Conservation (phyloP, 2,797 vertebrate species). For the Antennarius maculatus region DNA sequence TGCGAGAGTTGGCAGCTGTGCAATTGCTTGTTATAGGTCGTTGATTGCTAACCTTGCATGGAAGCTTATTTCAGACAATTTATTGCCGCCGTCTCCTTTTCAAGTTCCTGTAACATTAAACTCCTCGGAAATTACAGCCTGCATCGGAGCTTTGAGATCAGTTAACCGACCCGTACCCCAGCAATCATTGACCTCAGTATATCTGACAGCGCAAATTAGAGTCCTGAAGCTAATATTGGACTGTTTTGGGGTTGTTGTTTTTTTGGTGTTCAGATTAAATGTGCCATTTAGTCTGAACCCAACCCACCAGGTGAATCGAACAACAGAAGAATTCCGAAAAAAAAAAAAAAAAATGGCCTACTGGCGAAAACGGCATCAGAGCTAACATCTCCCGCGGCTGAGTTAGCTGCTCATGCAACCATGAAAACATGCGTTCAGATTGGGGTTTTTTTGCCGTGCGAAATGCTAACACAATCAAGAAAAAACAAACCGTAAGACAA, state of each 20-base stretch:
- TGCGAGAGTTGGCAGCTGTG: slow-evolving; percentile 40
- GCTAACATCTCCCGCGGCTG: too few species aligned
- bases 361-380: too few species aligned
- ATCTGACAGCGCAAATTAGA: slow-evolving; percentile 37
- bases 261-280: slow-evolving; percentile 9
- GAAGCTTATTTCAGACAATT: slow-evolving; percentile 52
- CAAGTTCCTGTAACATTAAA: slow-evolving; percentile 47
- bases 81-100: slow-evolving; percentile 51
- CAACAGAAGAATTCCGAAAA: slow-evolving; percentile 1
- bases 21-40: slow-evolving; percentile 22
- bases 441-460: too few species aligned
- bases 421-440: too few species aligned
- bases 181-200: slow-evolving; percentile 36
- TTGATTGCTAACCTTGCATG: slow-evolving; percentile 48
- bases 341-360: not conserved
- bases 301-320: slow-evolving; percentile 22
- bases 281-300: slow-evolving; percentile 12
- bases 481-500: too few species aligned
- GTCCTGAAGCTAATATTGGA: slow-evolving; percentile 26
- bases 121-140: slow-evolving; percentile 53
- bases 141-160: slow-evolving; percentile 39
- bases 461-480: too few species aligned
- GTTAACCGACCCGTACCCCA: slow-evolving; percentile 37
- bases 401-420: too few species aligned
- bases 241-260: not conserved